These are phyloP conservation scores for Thamnaconus septentrionalis DNA, from an alignment of 2,113 vertebrate genomes.

Conservation along the genomic window DNA sequence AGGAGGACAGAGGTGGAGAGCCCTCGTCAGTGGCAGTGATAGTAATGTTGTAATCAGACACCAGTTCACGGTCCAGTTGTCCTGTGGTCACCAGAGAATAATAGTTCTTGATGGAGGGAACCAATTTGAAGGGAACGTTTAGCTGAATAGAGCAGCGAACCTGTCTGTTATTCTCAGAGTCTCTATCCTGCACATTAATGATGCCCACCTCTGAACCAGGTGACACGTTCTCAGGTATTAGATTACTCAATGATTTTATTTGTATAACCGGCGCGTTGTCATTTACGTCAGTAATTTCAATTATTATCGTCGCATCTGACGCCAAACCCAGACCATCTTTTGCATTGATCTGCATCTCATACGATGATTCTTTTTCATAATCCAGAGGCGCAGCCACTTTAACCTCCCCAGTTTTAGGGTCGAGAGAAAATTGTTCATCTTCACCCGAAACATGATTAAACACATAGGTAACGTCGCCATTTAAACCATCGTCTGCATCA, in stretches of 20 bases:
- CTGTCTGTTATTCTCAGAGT: too few relatives aligned
- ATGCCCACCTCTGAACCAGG: too few relatives aligned
- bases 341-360: conserved; percentile 30
- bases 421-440: conserved; percentile 56
- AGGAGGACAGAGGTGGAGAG: too few relatives aligned
- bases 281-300: conserved; percentile 73
- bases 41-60: too few relatives aligned
- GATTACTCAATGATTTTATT: conserved; percentile 67
- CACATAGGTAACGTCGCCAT: conserved; percentile 62
- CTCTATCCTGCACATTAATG: too few relatives aligned
- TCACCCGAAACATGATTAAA: conserved; percentile 65
- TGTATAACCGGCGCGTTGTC: conserved; percentile 75
- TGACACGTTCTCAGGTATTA: conserved; percentile 20
- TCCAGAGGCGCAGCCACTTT: conserved; percentile 42
- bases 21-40: too few relatives aligned
- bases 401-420: conserved; percentile 72
- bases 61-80: too few relatives aligned
- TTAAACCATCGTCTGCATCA: conserved; percentile 73
- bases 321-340: conserved; percentile 68
- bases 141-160: too few relatives aligned
- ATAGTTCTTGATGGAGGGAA: too few relatives aligned
- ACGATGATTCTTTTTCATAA: neutral
- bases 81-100: too few relatives aligned
- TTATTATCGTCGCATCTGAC: conserved; percentile 60
- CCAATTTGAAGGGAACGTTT: too few relatives aligned